Evolutionary conservation across 2,113 vertebrate species (phyloP), one percentile per base, ranked within the genome.

Genomic region (Capreolus pygargus): DNA sequence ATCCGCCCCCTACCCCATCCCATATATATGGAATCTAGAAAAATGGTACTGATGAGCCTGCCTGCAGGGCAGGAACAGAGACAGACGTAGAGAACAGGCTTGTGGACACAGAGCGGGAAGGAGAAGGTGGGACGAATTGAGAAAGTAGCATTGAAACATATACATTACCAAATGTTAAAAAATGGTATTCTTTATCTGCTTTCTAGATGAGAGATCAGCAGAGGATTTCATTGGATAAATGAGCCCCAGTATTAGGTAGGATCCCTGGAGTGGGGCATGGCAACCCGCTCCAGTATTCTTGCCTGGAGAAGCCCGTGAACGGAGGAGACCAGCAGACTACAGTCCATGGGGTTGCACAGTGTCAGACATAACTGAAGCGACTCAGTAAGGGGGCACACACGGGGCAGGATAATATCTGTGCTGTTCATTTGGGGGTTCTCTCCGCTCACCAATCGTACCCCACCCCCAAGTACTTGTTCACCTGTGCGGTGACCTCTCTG

Each of bases 191-290:
- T 76, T 43, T 3, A 6, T 1, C 82, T 28, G 67, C 14, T 13
- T 14, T 15, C 1, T 0, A 2, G 27, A 13, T 7, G 1, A 17
- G n/a, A 5, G 17, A 7, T 43, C 17, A 0, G 43, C 6, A 5
- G 25, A 76, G 36, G 19, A 25, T n/a, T 28, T 39, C 19, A 23
- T 5, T 6, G 11, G 9, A 3, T 27, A 8, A n/a, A 9, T 6
- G n/a, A 21, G 55, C 47, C 10, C 17, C 21, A 1, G 0, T 2
- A 0, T 39, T 3, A 3, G 6, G 19, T 11, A 21, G 47, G 57
- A 7, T 10, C 23, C 70, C 70, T 43, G 23, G 6, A 76, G 39
- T 1, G 3, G 39, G 23, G 23, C 70, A 76, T 76, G 70, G 70
- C 70, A 76, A 15, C 23, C 39, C 1, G 7, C 70, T 43, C 3